A percentile compares a stretch with the other conserved stretches of the same genome.
Conservation (phyloP, 92 coral and sea anemone genomes). For the Porites rus region DNA sequence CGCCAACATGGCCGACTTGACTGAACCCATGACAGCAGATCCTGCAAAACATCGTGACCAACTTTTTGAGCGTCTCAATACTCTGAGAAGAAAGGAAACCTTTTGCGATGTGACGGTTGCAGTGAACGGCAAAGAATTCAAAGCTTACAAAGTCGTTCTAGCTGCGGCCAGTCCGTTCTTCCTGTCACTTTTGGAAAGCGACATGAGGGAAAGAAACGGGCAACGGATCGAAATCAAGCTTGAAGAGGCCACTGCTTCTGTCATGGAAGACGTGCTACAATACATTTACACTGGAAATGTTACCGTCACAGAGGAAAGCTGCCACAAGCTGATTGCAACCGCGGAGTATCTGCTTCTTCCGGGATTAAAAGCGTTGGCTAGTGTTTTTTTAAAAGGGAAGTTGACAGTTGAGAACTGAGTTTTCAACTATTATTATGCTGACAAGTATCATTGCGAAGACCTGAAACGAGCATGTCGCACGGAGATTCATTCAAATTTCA, state of each 20-base stretch:
- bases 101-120: slow-evolving; percentile 23
- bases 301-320: slow-evolving; percentile 19
- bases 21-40: slow-evolving; percentile 9
- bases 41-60: slow-evolving; percentile 16
- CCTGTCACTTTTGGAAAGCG: slow-evolving; percentile 20
- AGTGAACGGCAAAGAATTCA: neutral
- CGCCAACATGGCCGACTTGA: neutral
- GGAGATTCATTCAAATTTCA: slow-evolving; percentile 7
- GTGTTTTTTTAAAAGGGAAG: neutral
- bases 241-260: slow-evolving; percentile 23
- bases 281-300: slow-evolving; percentile 37
- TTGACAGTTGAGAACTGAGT: slow-evolving; percentile 22
- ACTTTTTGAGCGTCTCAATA: slow-evolving; percentile 20
- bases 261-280: slow-evolving; percentile 21
- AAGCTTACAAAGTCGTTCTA: slow-evolving; percentile 28
- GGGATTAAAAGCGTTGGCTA: neutral
- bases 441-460: neutral
- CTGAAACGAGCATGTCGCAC: slow-evolving; percentile 10
- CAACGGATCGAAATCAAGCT: slow-evolving; percentile 22
- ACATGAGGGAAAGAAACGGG: slow-evolving; percentile 22
- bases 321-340: slow-evolving; percentile 33
- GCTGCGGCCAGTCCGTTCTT: slow-evolving; percentile 39
- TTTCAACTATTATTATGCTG: slow-evolving; percentile 22
- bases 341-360: slow-evolving; percentile 22
- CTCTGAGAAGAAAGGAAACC: slow-evolving; percentile 6